A percentile compares a stretch with the other conserved stretches of the same genome.
Conservation (phyloP, 1,140 invertebrate species). For the Drosophila ogumai region DNA sequence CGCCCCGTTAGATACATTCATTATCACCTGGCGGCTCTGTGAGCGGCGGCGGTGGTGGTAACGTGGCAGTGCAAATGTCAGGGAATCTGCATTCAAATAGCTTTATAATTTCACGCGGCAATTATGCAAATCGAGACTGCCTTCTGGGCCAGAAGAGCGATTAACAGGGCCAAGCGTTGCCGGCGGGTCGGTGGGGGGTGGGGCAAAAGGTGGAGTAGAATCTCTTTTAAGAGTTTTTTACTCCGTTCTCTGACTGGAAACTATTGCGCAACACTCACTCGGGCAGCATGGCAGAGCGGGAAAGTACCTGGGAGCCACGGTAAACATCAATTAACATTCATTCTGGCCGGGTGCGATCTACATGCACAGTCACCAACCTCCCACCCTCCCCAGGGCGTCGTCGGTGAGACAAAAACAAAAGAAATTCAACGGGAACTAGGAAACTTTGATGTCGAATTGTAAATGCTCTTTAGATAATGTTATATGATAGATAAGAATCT, state of each 20-base stretch:
- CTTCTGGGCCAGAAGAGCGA: neutral
- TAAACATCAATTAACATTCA: slow-evolving; percentile 75
- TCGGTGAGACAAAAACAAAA: neutral
- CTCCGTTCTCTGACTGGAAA: neutral
- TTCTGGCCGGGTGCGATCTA: slow-evolving; percentile 39
- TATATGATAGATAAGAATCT: too few species aligned
- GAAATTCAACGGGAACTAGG: neutral
- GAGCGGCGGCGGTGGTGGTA: neutral
- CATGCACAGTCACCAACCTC: neutral
- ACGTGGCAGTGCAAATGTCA: slow-evolving; percentile 44
- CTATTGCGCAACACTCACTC: slow-evolving; percentile 25
- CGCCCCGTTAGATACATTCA: slow-evolving; percentile 9
- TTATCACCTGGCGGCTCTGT: slow-evolving; percentile 4
- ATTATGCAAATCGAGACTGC: slow-evolving; percentile 13
- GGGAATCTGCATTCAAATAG: slow-evolving; percentile 30
- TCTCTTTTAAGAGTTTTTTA: neutral
- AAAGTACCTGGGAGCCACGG: slow-evolving; percentile 14
- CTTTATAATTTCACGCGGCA: slow-evolving; percentile 28
- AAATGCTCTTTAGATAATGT: too few species aligned
- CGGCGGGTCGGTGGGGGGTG: neutral
- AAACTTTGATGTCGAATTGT: neutral
- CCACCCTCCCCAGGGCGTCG: neutral
- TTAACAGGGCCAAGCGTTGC: slow-evolving; percentile 22
- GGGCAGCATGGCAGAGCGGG: neutral
- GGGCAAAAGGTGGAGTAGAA: neutral